These are phyloP conservation scores for Hippasteria phrygiana DNA, from an alignment of 53 echinoderm and acorn worm species.

Conservation along the genomic window DNA sequence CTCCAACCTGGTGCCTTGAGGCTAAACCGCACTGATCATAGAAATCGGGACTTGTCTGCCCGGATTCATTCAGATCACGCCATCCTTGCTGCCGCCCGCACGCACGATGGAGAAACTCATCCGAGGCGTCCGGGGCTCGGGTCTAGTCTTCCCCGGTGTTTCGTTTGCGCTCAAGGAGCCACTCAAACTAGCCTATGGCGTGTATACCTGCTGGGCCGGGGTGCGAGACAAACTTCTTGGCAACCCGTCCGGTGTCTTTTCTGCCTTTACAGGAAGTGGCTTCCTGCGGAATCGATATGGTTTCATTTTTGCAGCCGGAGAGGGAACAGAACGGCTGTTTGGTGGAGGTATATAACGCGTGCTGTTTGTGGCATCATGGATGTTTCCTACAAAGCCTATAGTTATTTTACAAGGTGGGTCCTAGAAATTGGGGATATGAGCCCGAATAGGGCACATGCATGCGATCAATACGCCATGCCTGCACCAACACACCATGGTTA, in stretches of 20 bases:
- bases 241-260: slow-evolving; percentile 4
- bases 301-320: background rate
- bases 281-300: background rate
- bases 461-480: too few relatives aligned
- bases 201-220: background rate
- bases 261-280: background rate
- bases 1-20: background rate
- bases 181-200: slow-evolving; percentile 6
- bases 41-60: background rate
- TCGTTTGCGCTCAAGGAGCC: slow-evolving; percentile 28
- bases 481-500: too few relatives aligned
- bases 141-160: slow-evolving; percentile 4
- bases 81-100: background rate
- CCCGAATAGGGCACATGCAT: too few relatives aligned
- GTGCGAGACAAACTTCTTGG: slow-evolving; percentile 38
- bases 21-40: background rate
- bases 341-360: background rate
- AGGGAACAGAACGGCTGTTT: background rate
- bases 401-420: too few relatives aligned
- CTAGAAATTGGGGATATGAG: too few relatives aligned
- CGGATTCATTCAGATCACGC: background rate
- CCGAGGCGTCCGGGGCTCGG: background rate
- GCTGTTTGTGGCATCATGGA: background rate
- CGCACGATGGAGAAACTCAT: background rate
- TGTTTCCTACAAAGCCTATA: too few relatives aligned